Conservation (phyloP, 1,140 invertebrate species). For the Drosophila mayri region DNA sequence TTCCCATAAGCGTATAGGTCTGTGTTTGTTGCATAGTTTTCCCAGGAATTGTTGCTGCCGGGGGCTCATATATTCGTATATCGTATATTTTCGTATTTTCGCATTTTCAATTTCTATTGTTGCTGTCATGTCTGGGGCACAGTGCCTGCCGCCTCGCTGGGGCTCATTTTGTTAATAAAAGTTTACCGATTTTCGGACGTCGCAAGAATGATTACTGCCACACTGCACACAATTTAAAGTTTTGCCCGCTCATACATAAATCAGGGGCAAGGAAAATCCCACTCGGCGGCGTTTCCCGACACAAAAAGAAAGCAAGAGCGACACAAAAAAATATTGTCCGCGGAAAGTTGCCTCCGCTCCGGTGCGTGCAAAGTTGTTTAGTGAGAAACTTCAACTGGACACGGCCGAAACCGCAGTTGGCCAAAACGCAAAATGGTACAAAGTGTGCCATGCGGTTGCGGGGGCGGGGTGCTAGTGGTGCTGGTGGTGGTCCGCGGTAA, state of each 20-base stretch:
- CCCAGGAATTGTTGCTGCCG: constrained; percentile 29
- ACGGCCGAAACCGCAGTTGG: constrained; percentile 38
- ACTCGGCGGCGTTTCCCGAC: not conserved
- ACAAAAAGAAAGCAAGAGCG: not conserved
- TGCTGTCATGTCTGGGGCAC: constrained; percentile 26
- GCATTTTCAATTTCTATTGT: constrained; percentile 67
- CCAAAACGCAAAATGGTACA: constrained; percentile 64
- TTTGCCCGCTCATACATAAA: constrained; percentile 69
- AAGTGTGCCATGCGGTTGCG: constrained; percentile 27
- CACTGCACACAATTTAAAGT: constrained; percentile 76
- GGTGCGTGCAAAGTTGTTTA: constrained; percentile 81
- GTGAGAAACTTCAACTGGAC: constrained; percentile 80
- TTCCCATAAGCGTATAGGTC: constrained; percentile 22
- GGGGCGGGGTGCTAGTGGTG: not conserved
- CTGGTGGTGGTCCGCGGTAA: constrained; percentile 40
- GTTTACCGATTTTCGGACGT: constrained; percentile 72
- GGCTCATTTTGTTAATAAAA: constrained; percentile 77
- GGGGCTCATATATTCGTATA: constrained; percentile 46
- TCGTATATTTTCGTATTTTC: constrained; percentile 16
- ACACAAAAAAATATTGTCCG: constrained; percentile 47
- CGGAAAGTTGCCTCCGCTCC: constrained; percentile 42
- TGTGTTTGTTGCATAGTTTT: constrained; percentile 53
- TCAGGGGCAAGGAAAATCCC: constrained; percentile 63
- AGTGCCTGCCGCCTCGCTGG: not conserved
- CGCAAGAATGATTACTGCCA: constrained; percentile 68